Conservation (phyloP, 2,113 vertebrate species). For the Arizona elegans region DNA sequence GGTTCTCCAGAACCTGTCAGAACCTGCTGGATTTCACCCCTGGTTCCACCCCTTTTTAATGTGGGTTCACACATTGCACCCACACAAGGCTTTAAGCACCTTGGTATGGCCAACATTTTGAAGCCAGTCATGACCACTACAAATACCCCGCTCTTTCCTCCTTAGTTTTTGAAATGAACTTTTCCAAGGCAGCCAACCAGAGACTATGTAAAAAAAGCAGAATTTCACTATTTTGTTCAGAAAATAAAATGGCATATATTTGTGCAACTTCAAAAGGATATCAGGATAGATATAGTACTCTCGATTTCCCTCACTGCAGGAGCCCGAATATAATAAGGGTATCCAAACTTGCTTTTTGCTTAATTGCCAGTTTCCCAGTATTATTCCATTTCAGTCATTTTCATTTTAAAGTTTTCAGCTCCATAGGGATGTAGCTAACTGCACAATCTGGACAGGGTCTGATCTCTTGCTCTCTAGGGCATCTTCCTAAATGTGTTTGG, state of each 20-base stretch:
- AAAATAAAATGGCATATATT: neutral
- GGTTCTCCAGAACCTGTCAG: too few species aligned
- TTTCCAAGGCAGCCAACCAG: neutral
- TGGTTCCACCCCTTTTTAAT: neutral
- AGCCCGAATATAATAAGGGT: neutral
- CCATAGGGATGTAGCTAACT: neutral
- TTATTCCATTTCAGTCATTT: neutral
- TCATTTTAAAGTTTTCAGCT: neutral
- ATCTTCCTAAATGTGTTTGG: neutral
- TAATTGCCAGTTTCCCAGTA: neutral
- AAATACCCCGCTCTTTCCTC: neutral
- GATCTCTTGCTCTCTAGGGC: neutral
- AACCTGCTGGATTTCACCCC: too few species aligned
- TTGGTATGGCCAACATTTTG: neutral
- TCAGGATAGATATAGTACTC: neutral
- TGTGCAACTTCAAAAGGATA: neutral
- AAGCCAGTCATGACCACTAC: neutral
- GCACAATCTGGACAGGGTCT: neutral
- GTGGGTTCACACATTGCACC: neutral
- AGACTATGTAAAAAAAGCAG: neutral
- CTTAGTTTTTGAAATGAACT: neutral
- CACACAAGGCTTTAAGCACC: neutral
- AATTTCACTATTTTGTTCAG: neutral
- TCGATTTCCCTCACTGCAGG: neutral
- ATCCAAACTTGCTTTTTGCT: neutral